Conservation (phyloP, 37 sponge, comb jelly and placozoan genomes). For the Chondrilla cf. caribensis region DNA sequence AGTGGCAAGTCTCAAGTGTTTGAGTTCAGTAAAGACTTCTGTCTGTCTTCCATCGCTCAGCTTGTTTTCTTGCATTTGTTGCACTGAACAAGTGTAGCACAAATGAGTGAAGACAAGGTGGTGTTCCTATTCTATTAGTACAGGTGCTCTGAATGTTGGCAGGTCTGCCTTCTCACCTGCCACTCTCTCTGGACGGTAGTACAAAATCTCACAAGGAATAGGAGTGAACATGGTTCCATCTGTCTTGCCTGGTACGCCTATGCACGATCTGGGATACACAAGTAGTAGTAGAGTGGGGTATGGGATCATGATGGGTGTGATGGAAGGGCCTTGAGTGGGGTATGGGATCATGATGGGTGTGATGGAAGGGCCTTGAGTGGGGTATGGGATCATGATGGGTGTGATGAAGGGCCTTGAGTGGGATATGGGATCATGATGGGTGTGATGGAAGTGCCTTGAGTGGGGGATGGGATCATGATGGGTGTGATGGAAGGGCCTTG, state of each 20-base stretch:
- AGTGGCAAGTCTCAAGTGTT: slow-evolving; percentile 4
- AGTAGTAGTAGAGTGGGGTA: not conserved
- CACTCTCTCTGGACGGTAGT: slow-evolving; percentile 80
- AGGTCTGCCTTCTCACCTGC: slow-evolving; percentile 24
- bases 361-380: no score
- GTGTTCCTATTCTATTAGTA: not conserved
- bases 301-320: no score
- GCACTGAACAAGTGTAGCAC: not conserved
- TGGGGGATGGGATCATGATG: no score
- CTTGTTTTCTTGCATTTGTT: slow-evolving; percentile 16
- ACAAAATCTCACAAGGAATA: slow-evolving; percentile 54
- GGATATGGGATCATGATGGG: no score
- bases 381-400: no score
- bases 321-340: no score
- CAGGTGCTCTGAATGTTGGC: not conserved
- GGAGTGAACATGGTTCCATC: slow-evolving; percentile 51
- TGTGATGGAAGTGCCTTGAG: no score
- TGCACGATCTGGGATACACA: slow-evolving; percentile 37
- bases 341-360: no score
- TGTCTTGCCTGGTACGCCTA: slow-evolving; percentile 79
- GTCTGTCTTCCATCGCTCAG: not conserved
- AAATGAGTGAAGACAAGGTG: not conserved
- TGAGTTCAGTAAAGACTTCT: not conserved
- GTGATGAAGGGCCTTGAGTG: no score
- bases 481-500: no score